phyloP scores from a whole-genome alignment of 2,797 vertebrate genomes.

The Semotilus atromaculatus region DNA sequence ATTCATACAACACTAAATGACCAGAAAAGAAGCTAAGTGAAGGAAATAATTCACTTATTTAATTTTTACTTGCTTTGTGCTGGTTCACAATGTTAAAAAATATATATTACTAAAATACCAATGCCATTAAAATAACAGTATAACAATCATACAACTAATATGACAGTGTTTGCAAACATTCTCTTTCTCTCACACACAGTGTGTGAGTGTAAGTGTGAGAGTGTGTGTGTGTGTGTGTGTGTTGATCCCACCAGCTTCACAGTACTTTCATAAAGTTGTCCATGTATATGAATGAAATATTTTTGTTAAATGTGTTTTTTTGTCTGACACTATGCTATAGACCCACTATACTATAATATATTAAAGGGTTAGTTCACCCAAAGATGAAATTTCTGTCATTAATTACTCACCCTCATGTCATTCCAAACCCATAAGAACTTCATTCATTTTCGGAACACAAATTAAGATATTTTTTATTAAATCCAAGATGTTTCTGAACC shows the following conservation, averaged over 20 bases:
- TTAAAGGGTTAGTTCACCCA: too few relatives aligned
- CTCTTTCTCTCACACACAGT: not conserved
- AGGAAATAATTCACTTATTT: not conserved
- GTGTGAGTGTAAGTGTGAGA: too few relatives aligned
- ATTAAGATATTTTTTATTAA: too few relatives aligned
- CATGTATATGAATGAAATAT: not conserved
- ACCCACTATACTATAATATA: not conserved
- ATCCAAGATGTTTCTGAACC: too few relatives aligned
- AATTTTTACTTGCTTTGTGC: not conserved
- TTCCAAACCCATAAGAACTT: too few relatives aligned
- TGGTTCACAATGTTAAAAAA: not conserved
- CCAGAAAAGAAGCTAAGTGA: not conserved
- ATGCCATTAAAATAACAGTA: not conserved
- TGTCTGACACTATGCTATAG: not conserved
- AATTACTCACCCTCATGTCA: too few relatives aligned
- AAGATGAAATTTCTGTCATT: too few relatives aligned
- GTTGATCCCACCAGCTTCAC: not conserved
- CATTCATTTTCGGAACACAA: too few relatives aligned
- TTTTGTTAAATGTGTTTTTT: slow-evolving; percentile 8
- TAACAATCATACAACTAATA: not conserved
- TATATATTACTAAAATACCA: not conserved
- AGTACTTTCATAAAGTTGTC: not conserved
- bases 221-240: too few relatives aligned
- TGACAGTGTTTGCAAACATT: not conserved
- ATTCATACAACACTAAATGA: not conserved